phyloP scores from a whole-genome alignment of 2,113 vertebrate species.

The Ameiurus melas region DNA sequence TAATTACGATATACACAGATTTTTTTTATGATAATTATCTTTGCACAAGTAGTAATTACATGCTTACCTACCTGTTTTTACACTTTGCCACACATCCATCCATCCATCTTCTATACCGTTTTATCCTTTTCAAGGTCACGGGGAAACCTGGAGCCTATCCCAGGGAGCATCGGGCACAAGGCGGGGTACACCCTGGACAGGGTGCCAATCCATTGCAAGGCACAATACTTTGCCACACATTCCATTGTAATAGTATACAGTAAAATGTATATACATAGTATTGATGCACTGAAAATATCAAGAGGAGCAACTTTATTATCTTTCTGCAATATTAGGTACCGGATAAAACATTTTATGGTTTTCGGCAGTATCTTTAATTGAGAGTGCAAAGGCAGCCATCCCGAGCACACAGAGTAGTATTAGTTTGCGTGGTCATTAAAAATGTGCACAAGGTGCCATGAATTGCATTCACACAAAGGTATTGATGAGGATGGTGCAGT shows the following conservation, averaged over 20 bases:
- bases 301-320: neutral
- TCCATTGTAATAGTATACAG: neutral
- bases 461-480: neutral
- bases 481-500: neutral
- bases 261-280: neutral
- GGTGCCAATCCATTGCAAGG: too few species aligned
- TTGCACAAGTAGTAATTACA: neutral
- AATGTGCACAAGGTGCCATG: neutral
- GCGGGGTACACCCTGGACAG: too few species aligned
- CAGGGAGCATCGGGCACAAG: too few species aligned
- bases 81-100: neutral
- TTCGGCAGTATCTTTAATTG: neutral
- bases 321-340: neutral
- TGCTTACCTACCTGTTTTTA: neutral
- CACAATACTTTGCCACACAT: neutral
- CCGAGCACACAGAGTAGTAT: neutral
- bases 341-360: neutral
- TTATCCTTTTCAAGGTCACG: too few species aligned
- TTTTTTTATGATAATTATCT: neutral
- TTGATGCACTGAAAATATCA: neutral
- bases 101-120: too few species aligned
- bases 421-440: neutral
- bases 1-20: neutral
- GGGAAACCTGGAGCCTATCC: too few species aligned
- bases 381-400: neutral